Evolutionary conservation across 2,888 invertebrate species (phyloP), one percentile per base, ranked within the genome.

Genomic region (Meganola albula): DNA sequence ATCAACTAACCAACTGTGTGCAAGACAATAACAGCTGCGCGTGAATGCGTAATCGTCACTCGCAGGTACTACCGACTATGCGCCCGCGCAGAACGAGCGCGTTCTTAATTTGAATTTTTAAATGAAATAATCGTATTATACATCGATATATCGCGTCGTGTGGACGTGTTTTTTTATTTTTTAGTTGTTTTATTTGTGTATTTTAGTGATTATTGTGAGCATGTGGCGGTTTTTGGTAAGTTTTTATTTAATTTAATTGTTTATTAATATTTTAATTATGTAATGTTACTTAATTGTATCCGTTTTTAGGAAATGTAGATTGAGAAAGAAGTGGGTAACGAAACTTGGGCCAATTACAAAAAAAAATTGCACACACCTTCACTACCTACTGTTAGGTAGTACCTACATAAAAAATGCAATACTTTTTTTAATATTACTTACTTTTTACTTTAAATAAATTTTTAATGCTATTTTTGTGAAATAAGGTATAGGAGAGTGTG

Each of bases 151-250:
- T 45, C 26, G 14, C 9, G 20, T 6, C 8, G 16, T 25, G 31
- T 30, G 31, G 8, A 25, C 2, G n/a, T 22, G 8, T 4, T 9
- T 22, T 24, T 2, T 32, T 32, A 25, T n/a, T 8, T 36, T 28
- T 13, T 10, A 24, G 54, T 57, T 44, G 7, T 31, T 31, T 43
- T 55, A 40, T 30, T 25, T 25, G 29, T 23, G 30, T 41, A 37
- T 27, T 35, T 25, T 10, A 25, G 6, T 14, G 16, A 6, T 22
- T n/a, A 1, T 11, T 10, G 20, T 32, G 21, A 26, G 10, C 18
- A 61, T 58, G 58, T 42, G 48, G 23, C 45, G 37, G 28, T 44
- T 45, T 34, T 29, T 57, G 60, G 58, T 59, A 26, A 56, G 59
- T 40, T 24, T n/a, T 31, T 24, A n/a, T 10, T 10, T 10, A n/a